Conservation (phyloP, 2,888 invertebrate genomes). For the Alentia gelatinosa region DNA sequence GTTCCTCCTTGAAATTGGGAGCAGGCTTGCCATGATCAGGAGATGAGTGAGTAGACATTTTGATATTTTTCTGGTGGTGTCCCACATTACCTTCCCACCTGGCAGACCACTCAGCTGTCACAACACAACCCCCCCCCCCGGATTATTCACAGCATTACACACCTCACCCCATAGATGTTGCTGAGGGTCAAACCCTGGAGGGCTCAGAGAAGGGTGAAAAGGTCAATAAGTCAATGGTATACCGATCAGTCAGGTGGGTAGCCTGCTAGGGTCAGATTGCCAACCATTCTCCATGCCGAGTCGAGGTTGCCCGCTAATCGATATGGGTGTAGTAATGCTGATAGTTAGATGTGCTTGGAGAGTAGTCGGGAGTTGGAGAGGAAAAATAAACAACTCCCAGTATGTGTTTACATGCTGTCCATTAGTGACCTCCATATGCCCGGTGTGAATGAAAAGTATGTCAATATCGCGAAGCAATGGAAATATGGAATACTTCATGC, state of each 20-base stretch:
- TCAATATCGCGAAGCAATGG: not conserved
- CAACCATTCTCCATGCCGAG: not conserved
- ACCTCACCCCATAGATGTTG: not conserved
- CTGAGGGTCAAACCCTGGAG: not conserved
- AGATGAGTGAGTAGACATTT: too few relatives aligned
- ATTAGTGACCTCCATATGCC: not conserved
- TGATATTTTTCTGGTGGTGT: too few relatives aligned
- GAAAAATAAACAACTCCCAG: not conserved
- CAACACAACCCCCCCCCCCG: too few relatives aligned
- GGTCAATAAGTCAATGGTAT: not conserved
- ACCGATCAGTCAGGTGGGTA: constrained; percentile 1
- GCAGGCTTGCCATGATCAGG: too few relatives aligned
- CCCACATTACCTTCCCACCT: too few relatives aligned
- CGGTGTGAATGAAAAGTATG: not conserved
- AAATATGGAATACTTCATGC: too few relatives aligned
- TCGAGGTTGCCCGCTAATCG: not conserved
- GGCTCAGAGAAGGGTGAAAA: not conserved
- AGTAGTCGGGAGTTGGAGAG: not conserved
- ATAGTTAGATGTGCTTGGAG: not conserved
- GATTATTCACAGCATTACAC: not conserved
- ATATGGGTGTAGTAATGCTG: not conserved
- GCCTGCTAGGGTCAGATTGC: not conserved
- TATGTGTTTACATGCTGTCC: not conserved
- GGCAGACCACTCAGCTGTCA: too few relatives aligned
- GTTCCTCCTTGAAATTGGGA: too few relatives aligned